Evolutionary conservation across 2,888 invertebrate species (phyloP).

Genomic region (Macaria liturata): DNA sequence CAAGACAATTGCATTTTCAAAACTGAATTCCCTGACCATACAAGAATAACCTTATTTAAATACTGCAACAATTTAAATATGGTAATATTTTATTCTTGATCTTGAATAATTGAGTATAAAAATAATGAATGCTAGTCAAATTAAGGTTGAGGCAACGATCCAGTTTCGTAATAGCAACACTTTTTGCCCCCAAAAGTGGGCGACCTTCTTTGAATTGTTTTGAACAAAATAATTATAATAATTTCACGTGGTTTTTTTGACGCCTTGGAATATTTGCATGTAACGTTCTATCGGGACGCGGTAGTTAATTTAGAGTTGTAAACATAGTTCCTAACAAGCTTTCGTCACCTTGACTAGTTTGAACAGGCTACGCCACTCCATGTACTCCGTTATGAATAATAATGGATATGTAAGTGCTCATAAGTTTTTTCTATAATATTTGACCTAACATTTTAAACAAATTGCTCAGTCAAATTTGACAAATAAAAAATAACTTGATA

Average conservation of each 20-base stretch:
- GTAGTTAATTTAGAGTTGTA: constrained; percentile 5
- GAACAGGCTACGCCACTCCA: too few species aligned
- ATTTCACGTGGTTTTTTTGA: constrained; percentile 45
- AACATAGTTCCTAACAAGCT: background rate
- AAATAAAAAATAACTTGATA: too few species aligned
- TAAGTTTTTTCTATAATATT: too few species aligned
- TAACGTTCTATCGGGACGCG: background rate
- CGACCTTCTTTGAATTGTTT: constrained; percentile 32
- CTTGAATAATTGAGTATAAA: constrained; percentile 19
- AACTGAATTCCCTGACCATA: too few species aligned
- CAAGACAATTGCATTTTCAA: constrained; percentile 21
- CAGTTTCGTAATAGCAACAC: constrained; percentile 19
- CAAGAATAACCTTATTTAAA: background rate
- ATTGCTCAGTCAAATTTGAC: too few species aligned
- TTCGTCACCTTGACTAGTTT: constrained; percentile 2
- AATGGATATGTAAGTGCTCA: too few species aligned
- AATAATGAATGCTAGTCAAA: constrained; percentile 21
- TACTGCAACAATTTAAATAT: constrained; percentile 4
- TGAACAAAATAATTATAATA: constrained; percentile 50
- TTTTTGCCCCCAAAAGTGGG: constrained; percentile 22
- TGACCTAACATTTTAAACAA: too few species aligned
- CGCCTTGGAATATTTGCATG: constrained; percentile 39
- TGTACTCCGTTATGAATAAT: too few species aligned
- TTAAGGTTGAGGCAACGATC: constrained; percentile 26
- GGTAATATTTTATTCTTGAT: constrained; percentile 15